Percentiles rank a stretch among this genome's conserved stretches.
Evolutionary conservation across 2,113 vertebrate species (phyloP).

Genomic region (Cettia cetti): DNA sequence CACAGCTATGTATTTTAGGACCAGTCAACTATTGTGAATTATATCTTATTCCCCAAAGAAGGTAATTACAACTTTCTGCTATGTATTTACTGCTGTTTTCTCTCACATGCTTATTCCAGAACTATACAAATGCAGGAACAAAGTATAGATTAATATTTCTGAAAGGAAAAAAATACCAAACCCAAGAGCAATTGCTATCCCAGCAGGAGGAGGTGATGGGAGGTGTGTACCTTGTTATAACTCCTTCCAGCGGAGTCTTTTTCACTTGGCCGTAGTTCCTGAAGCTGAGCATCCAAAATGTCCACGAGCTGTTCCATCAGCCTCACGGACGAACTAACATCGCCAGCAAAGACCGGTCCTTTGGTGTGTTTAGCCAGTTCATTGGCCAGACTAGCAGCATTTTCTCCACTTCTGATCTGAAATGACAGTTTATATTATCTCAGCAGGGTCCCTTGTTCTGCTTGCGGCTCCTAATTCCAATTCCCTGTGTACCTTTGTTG

Average conservation of each 20-base stretch:
- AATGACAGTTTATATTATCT: constrained; percentile 75
- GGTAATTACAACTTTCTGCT: not conserved
- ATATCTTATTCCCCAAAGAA: not conserved
- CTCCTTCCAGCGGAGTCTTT: constrained; percentile 91
- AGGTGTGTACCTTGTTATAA: constrained; percentile 93
- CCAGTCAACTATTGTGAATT: constrained; percentile 20
- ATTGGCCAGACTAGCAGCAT: constrained; percentile 95
- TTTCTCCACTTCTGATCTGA: constrained; percentile 97
- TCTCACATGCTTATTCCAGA: not conserved
- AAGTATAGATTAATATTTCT: constrained; percentile 7
- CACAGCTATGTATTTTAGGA: not conserved
- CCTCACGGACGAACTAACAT: constrained; percentile 94
- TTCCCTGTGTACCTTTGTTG: constrained; percentile 63
- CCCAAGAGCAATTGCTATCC: not conserved
- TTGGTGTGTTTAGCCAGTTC: constrained; percentile 96
- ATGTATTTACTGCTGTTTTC: constrained; percentile 12
- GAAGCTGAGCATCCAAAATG: constrained; percentile 95
- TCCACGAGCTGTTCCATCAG: constrained; percentile 98
- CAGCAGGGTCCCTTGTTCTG: constrained; percentile 65
- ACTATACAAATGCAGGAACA: not conserved
- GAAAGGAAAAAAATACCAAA: not conserved
- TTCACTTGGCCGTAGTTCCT: constrained; percentile 90
- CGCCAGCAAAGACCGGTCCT: constrained; percentile 92
- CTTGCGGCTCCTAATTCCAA: constrained; percentile 48
- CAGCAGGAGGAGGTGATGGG: not conserved